Percentiles rank a stretch among this genome's conserved stretches.
phyloP scores from a whole-genome alignment of 2,113 vertebrate genomes.

The Phoenicopterus ruber region DNA sequence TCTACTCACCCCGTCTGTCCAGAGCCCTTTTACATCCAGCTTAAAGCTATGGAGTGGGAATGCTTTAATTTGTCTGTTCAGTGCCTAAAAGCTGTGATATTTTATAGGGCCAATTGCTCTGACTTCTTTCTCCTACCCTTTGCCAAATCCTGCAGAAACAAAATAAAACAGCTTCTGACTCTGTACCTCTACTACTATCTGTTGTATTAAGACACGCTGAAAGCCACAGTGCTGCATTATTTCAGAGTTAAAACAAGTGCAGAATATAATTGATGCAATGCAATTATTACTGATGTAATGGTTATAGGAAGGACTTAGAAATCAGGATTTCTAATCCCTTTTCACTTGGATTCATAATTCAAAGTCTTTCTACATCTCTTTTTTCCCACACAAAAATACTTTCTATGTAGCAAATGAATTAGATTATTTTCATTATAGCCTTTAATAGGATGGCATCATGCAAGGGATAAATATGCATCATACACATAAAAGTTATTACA shows the following conservation, averaged over 20 bases:
- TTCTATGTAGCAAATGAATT: neutral
- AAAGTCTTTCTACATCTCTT: neutral
- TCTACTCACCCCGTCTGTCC: neutral
- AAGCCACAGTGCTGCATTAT: neutral
- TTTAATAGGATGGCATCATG: neutral
- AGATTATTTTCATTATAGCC: neutral
- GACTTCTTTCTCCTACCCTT: neutral
- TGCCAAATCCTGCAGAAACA: neutral
- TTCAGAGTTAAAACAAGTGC: neutral
- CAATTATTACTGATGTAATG: neutral
- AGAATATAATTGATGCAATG: neutral
- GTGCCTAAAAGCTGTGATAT: neutral
- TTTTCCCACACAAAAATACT: neutral
- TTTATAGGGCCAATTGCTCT: neutral
- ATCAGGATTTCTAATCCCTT: neutral
- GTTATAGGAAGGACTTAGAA: neutral
- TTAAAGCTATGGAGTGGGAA: neutral
- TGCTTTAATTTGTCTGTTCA: neutral
- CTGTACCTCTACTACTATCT: neutral
- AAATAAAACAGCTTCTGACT: neutral
- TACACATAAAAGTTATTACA: neutral
- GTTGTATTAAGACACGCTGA: neutral
- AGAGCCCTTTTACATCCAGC: neutral
- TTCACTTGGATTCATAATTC: neutral
- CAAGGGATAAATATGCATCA: neutral